A percentile compares a stretch with the other conserved stretches of the same genome.
phyloP scores from a whole-genome alignment of 2,113 vertebrate species.

The Grantiella picta region DNA sequence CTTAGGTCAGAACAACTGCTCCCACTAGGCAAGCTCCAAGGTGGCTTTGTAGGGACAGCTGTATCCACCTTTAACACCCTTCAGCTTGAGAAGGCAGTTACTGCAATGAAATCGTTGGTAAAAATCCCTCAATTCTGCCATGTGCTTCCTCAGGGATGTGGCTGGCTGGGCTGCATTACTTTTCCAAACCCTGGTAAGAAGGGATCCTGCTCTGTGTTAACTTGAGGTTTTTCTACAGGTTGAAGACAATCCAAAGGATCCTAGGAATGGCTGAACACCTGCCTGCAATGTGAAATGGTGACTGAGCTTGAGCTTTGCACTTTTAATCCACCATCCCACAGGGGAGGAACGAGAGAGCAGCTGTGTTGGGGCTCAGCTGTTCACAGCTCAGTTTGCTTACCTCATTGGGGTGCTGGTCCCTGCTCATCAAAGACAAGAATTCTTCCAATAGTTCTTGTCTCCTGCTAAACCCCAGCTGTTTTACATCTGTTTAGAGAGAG shows the following conservation, averaged over 20 bases:
- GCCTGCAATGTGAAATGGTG: not conserved
- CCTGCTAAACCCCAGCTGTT: slow-evolving; percentile 71
- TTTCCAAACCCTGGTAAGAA: not conserved
- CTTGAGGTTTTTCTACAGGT: not conserved
- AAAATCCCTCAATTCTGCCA: not conserved
- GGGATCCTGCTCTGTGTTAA: not conserved
- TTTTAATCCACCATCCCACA: not conserved
- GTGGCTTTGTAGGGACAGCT: not conserved
- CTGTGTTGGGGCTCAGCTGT: not conserved
- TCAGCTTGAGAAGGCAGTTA: not conserved
- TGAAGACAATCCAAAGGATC: not conserved
- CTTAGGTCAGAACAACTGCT: not conserved
- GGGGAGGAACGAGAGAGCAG: accelerated
- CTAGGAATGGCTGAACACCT: not conserved
- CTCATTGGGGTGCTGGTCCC: slow-evolving; percentile 83
- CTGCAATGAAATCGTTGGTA: not conserved
- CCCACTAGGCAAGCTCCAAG: not conserved
- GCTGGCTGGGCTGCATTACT: not conserved
- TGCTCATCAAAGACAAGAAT: slow-evolving; percentile 84
- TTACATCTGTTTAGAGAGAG: slow-evolving; percentile 73
- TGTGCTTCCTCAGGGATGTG: not conserved
- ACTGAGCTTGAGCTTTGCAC: not conserved
- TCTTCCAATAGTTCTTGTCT: slow-evolving; percentile 76
- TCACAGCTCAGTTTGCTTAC: slow-evolving; percentile 59
- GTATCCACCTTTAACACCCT: not conserved